Conservation (phyloP, 2,797 vertebrate species). For the Chanos chanos region DNA sequence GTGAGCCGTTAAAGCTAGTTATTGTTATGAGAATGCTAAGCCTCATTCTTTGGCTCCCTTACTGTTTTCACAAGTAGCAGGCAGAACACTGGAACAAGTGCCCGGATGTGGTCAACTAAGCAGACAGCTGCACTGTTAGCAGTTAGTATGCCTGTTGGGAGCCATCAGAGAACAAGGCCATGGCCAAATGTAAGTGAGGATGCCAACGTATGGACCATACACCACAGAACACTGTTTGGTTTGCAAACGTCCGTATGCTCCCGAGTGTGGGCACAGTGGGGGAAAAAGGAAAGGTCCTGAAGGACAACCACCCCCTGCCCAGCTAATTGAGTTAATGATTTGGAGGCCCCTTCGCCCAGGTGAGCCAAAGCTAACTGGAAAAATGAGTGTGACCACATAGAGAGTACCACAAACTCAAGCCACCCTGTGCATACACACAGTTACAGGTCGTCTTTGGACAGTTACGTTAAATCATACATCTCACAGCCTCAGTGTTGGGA, state of each 20-base stretch:
- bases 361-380: constrained; percentile 34
- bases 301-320: constrained; percentile 21
- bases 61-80: too few species aligned
- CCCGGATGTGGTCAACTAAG: too few species aligned
- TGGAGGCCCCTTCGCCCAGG: constrained; percentile 2
- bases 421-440: constrained; percentile 17
- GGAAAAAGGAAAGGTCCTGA: constrained; percentile 5
- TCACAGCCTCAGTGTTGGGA: constrained; percentile 1
- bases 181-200: constrained; percentile 29
- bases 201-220: not conserved
- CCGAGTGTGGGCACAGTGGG: constrained; percentile 9
- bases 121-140: constrained; percentile 30
- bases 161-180: constrained; percentile 5
- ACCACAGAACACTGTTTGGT: not conserved
- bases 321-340: constrained; percentile 39
- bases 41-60: too few species aligned
- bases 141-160: constrained; percentile 24
- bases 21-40: too few species aligned
- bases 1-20: too few species aligned
- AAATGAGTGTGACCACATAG: constrained; percentile 30
- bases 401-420: not conserved
- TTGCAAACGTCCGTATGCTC: constrained; percentile 24
- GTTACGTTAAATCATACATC: constrained; percentile 8
- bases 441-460: too few species aligned
- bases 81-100: too few species aligned